These are phyloP conservation scores for Homarus gammarus DNA, from an alignment of 2,888 invertebrate genomes.

Conservation along the genomic window DNA sequence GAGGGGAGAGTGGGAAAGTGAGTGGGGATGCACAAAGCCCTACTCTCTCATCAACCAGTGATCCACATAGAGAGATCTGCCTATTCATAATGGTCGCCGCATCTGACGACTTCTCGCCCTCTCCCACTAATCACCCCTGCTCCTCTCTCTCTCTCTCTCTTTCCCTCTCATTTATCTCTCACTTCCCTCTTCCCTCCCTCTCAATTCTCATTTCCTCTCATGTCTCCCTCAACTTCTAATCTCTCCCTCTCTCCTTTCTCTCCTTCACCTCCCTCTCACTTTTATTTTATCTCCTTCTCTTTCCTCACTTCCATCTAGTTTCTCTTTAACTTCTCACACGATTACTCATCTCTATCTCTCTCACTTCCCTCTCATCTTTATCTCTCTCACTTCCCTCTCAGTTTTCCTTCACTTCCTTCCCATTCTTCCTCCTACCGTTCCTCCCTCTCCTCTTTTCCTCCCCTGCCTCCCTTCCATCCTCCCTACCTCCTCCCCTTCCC, in stretches of 20 bases:
- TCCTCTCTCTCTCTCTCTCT: background rate
- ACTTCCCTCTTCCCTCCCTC: background rate
- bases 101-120: background rate
- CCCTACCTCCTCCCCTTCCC: background rate
- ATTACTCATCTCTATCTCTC: conserved; percentile 12
- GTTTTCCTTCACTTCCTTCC: background rate
- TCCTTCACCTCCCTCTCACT: conserved; percentile 10
- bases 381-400: background rate
- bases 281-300: background rate
- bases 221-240: background rate
- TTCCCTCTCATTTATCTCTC: background rate
- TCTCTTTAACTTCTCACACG: background rate
- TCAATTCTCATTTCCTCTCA: too few relatives aligned
- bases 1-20: background rate
- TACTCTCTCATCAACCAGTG: background rate
- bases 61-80: conserved; percentile 24
- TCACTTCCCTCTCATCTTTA: background rate
- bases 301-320: background rate
- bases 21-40: background rate
- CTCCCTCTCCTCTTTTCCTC: background rate
- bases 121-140: background rate
- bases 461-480: background rate
- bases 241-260: background rate
- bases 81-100: conserved; percentile 21
- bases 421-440: background rate